These are phyloP conservation scores for Schizopygopsis malacanthus DNA, from an alignment of 2,797 vertebrate genomes.

Conservation along the genomic window DNA sequence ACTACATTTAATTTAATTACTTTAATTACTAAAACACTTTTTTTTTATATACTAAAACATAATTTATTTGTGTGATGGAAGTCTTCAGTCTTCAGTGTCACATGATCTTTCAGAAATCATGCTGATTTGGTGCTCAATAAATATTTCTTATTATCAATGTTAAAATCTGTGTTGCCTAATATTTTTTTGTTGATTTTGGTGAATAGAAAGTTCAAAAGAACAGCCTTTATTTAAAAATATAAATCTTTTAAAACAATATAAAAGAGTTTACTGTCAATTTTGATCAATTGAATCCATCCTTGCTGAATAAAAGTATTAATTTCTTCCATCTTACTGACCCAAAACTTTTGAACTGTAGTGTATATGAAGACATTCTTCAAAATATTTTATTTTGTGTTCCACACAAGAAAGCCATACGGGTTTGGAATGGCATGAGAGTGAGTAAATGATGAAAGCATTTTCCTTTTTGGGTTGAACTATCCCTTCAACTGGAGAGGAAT, in stretches of 20 bases:
- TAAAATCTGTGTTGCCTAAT: not conserved
- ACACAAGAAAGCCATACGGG: not conserved
- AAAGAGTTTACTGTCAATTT: not conserved
- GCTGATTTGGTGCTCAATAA: not conserved
- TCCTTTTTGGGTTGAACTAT: not conserved
- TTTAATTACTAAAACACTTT: too few relatives aligned
- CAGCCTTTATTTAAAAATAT: not conserved
- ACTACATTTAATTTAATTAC: too few relatives aligned
- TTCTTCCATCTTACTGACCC: not conserved
- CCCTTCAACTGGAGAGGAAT: slow-evolving; percentile 83
- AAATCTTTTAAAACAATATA: not conserved
- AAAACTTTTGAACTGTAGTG: slow-evolving; percentile 1
- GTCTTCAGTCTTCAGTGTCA: not conserved
- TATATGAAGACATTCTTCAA: not conserved
- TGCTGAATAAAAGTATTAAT: not conserved
- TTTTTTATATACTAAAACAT: too few relatives aligned
- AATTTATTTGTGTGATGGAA: not conserved
- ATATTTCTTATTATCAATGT: not conserved
- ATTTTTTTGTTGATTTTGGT: not conserved
- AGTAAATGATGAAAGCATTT: slow-evolving; percentile 20
- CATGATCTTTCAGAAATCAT: not conserved
- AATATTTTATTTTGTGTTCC: not conserved
- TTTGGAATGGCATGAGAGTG: not conserved
- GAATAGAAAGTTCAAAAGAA: not conserved
- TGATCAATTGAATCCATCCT: not conserved